phyloP scores from a whole-genome alignment of 2,113 vertebrate species.

The Hippopotamus amphibius region DNA sequence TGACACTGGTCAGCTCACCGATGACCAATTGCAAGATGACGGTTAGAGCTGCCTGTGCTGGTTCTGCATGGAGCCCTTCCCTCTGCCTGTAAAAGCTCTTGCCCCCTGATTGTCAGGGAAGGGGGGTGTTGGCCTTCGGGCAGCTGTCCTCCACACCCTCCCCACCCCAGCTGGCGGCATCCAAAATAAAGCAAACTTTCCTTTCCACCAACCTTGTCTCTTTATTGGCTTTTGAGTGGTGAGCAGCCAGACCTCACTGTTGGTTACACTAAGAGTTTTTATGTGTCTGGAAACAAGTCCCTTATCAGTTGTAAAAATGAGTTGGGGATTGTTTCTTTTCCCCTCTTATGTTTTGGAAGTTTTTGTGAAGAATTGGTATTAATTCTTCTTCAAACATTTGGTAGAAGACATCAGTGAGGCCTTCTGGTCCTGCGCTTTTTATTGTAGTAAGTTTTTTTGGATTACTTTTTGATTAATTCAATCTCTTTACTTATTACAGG shows the following conservation, averaged over 20 bases:
- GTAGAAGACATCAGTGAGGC: background rate
- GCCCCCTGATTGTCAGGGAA: background rate
- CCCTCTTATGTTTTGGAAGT: background rate
- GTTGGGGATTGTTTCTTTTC: background rate
- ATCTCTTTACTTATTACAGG: background rate
- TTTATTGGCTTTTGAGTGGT: background rate
- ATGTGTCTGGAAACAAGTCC: background rate
- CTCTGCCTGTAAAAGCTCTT: background rate
- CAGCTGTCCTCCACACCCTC: fast-evolving
- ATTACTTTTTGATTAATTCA: background rate
- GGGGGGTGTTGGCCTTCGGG: background rate
- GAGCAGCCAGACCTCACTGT: background rate
- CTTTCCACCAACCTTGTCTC: background rate
- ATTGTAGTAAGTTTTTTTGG: background rate
- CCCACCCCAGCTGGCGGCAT: background rate
- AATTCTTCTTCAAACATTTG: background rate
- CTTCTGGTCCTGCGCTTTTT: background rate
- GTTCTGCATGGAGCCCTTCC: background rate
- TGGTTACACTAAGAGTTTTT: background rate
- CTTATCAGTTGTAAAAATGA: background rate
- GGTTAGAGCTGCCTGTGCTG: background rate
- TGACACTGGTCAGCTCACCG: background rate
- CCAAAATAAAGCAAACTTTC: background rate
- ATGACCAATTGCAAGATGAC: background rate
- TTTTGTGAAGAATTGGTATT: background rate